These are phyloP conservation scores for Syrphus vitripennis DNA, from an alignment of 2,888 invertebrate genomes.

Conservation along the genomic window DNA sequence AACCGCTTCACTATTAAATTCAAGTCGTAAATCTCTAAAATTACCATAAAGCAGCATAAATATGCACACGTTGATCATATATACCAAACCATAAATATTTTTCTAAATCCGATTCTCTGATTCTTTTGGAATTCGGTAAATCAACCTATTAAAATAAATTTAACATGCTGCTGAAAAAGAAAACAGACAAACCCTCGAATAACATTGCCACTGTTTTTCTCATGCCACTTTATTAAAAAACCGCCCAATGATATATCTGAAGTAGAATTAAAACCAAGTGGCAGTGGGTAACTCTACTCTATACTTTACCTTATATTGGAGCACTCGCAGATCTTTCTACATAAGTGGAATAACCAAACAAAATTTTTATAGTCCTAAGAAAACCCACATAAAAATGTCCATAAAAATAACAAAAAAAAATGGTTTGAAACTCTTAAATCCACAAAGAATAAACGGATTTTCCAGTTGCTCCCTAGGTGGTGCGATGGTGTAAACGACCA, in stretches of 20 bases:
- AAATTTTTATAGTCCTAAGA: constrained; percentile 24
- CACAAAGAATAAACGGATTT: constrained; percentile 5
- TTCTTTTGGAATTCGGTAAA: background rate
- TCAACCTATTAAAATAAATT: constrained; percentile 43
- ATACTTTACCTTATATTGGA: background rate
- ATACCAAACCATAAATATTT: constrained; percentile 23
- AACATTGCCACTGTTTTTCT: constrained; percentile 55
- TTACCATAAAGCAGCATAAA: constrained; percentile 17
- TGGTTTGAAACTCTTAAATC: constrained; percentile 21
- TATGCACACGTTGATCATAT: background rate
- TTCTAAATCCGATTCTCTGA: constrained; percentile 4
- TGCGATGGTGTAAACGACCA: constrained; percentile 1
- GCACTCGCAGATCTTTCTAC: background rate
- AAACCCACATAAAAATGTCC: constrained; percentile 54
- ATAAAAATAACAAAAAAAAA: constrained; percentile 44
- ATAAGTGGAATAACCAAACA: constrained; percentile 36
- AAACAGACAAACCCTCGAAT: constrained; percentile 11
- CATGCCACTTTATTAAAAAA: constrained; percentile 27
- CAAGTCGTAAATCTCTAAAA: constrained; percentile 7
- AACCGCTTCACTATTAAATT: background rate
- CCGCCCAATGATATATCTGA: background rate
- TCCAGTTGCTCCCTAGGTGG: constrained; percentile 11
- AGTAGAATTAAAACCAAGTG: background rate
- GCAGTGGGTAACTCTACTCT: constrained; percentile 7
- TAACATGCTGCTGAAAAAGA: constrained; percentile 25